These are phyloP conservation scores for Brachyptera risi DNA, from an alignment of 2,888 invertebrate species.

Conservation along the genomic window DNA sequence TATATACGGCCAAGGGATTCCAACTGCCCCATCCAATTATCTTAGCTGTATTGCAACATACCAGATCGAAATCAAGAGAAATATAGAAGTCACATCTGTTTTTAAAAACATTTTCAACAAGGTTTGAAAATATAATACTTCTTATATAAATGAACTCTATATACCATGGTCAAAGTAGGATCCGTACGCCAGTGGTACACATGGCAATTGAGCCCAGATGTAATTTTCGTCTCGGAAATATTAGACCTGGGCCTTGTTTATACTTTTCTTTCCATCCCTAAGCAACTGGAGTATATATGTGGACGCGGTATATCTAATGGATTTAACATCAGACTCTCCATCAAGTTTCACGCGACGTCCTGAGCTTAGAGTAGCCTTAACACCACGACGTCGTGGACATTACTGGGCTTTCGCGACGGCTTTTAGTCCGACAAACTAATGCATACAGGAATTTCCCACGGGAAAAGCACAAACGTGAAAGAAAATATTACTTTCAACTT, in stretches of 20 bases:
- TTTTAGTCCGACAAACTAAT: slow-evolving; percentile 26
- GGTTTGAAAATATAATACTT: too few species aligned
- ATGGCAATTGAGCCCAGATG: background rate
- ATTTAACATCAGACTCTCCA: background rate
- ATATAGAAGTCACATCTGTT: too few species aligned
- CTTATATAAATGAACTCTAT: too few species aligned
- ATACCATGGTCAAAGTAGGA: background rate
- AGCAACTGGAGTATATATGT: too few species aligned
- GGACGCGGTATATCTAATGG: background rate
- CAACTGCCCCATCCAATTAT: slow-evolving; percentile 25
- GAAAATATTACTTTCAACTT: slow-evolving; percentile 13
- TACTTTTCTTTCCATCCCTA: background rate
- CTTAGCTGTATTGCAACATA: slow-evolving; percentile 1
- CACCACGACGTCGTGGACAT: background rate
- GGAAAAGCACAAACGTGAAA: slow-evolving; percentile 20
- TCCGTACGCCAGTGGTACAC: too few species aligned
- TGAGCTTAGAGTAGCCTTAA: slow-evolving; percentile 1
- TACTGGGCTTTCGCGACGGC: slow-evolving; percentile 1
- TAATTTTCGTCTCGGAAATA: background rate
- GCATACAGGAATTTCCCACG: slow-evolving; percentile 30
- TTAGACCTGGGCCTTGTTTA: background rate
- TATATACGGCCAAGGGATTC: background rate
- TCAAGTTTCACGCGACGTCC: background rate
- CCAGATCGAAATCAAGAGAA: too few species aligned
- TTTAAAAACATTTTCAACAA: too few species aligned